Evolutionary conservation across 2,888 invertebrate species (phyloP), one percentile per base, ranked within the genome.

Genomic region (Napeogenes sylphis): DNA sequence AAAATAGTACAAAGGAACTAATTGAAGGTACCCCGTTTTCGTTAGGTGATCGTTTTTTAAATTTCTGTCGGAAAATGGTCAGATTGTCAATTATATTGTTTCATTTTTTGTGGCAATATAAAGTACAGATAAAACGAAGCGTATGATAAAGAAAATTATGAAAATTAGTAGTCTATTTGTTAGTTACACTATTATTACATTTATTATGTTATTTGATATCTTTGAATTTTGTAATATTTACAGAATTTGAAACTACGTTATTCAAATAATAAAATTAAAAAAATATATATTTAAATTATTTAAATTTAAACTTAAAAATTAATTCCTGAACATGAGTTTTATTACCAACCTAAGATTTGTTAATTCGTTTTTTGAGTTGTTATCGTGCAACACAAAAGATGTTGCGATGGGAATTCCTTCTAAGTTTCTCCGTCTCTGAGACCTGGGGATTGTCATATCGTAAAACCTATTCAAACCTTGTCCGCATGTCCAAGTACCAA

Each of bases 401-500:
- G 67, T 62, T 0, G 59, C 46, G 13, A 78, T 69, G 4, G 66
- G 65, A 12, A 71, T 65, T n/a, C 69, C 67, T 47, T 57, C 60
- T n/a, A 87, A 74, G 68, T 85, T 71, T 67, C 78, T 84, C 21
- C 86, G 74, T 71, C 83, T 75, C 8, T 79, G 72, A 4, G 77
- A 68, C 53, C 69, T 70, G 4, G 79, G 68, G 4, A 67, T 59
- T 1, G 58, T 63, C 62, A 70, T 70, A 3, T 73, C 61, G 55
- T 68, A 68, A 45, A 73, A 74, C 68, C 72, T 79, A 13, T 65
- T 71, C 2, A 84, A 69, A 2, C 84, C 81, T 5, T 62, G 42
- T 12, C 4, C 12, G 0, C 8, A n/a, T 2, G 76, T 75, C 86
- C 87, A 88, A 14, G 53, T 68, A 12, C 83, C 87, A 58, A 76